Percentiles rank a stretch among this genome's conserved stretches.
These are phyloP conservation scores for Parasteatoda tepidariorum DNA, from an alignment of 1,140 invertebrate genomes.

Conservation along the genomic window DNA sequence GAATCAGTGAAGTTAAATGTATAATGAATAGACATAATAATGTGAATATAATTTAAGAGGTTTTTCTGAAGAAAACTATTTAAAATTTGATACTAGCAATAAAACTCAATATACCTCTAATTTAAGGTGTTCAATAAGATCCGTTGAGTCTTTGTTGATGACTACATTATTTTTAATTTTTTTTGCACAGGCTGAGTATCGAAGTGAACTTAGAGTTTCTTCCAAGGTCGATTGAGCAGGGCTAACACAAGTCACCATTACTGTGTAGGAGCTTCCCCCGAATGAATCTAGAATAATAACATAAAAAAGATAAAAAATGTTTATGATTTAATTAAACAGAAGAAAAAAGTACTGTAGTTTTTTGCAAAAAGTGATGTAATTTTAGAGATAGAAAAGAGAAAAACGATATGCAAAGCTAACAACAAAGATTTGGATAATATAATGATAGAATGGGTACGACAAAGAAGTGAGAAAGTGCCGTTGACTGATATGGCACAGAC, in stretches of 20 bases:
- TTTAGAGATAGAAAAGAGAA: not conserved
- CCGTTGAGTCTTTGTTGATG: conserved; percentile 99
- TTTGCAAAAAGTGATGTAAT: not conserved
- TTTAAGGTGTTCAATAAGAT: too few species aligned
- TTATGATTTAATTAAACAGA: not conserved
- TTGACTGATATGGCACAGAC: too few species aligned
- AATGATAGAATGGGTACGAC: too few species aligned
- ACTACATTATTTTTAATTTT: conserved; percentile 99
- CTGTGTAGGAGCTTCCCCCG: conserved; percentile 74
- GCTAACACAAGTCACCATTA: conserved; percentile 74
- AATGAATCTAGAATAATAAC: conserved; percentile 75
- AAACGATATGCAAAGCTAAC: not conserved
- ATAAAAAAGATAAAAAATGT: not conserved
- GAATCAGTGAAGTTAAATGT: too few species aligned
- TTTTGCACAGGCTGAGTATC: conserved; percentile 93
- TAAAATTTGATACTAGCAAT: too few species aligned
- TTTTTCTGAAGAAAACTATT: too few species aligned
- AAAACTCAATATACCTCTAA: too few species aligned
- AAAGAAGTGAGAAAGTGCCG: too few species aligned
- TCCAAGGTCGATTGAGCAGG: conserved; percentile 71
- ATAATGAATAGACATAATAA: too few species aligned
- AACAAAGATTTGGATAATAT: too few species aligned
- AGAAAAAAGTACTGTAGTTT: not conserved
- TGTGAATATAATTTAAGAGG: too few species aligned
- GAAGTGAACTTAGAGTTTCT: conserved; percentile 71